A percentile compares a stretch with the other conserved stretches of the same genome.
Conservation (phyloP, 1,140 invertebrate species). For the Listronotus oregonensis region DNA sequence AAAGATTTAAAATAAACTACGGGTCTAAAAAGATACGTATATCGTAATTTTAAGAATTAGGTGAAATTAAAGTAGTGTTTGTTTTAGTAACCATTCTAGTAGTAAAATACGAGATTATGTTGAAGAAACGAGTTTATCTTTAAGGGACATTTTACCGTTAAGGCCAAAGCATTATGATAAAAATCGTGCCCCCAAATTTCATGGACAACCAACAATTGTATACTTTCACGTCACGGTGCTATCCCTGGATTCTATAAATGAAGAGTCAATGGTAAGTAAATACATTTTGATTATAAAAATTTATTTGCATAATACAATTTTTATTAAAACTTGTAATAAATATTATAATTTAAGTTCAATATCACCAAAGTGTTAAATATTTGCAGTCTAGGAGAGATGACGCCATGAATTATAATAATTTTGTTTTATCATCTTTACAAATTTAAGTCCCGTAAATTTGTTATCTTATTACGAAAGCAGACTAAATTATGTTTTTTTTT, state of each 20-base stretch:
- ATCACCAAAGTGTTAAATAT: too few species aligned
- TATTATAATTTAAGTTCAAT: too few species aligned
- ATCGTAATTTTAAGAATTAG: not conserved
- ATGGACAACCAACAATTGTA: constrained; percentile 83
- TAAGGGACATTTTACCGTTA: constrained; percentile 81
- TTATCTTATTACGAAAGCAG: too few species aligned
- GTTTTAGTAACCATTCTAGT: constrained; percentile 33
- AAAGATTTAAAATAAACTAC: not conserved
- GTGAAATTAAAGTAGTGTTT: constrained; percentile 6
- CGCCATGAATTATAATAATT: too few species aligned
- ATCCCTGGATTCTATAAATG: constrained; percentile 86
- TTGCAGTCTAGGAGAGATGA: too few species aligned
- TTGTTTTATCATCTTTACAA: too few species aligned
- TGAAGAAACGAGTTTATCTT: constrained; percentile 69
- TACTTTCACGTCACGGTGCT: constrained; percentile 89
- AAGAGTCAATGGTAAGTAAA: constrained; percentile 84
- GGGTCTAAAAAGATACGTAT: not conserved
- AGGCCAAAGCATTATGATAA: constrained; percentile 88
- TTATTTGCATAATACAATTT: too few species aligned
- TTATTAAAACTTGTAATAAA: too few species aligned
- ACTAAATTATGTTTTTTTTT: too few species aligned
- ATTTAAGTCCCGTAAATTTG: too few species aligned
- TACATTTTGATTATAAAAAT: too few species aligned
- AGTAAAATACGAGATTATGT: constrained; percentile 39
- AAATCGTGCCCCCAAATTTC: constrained; percentile 82